Percentiles rank a stretch among this genome's conserved stretches.
These are phyloP conservation scores for Drosophila ananassae DNA, from an alignment of 1,140 invertebrate genomes.

Conservation along the genomic window DNA sequence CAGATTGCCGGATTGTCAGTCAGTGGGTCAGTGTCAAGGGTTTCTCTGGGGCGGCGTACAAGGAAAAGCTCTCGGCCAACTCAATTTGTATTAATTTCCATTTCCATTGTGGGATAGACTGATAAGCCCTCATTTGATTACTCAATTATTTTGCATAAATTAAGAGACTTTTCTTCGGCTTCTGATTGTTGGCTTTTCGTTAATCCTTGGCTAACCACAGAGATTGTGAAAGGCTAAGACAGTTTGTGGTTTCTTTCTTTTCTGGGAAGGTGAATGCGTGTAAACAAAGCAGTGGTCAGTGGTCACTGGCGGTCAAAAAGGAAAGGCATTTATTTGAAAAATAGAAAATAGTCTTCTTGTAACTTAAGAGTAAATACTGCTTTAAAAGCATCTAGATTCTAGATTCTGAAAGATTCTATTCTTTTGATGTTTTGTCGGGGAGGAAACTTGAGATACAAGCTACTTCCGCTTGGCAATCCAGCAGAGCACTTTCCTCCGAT, in stretches of 20 bases:
- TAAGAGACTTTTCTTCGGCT: conserved; percentile 25
- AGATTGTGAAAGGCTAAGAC: conserved; percentile 10
- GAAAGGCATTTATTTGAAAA: neutral
- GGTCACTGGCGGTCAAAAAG: too few relatives aligned
- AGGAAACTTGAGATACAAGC: neutral
- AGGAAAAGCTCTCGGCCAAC: conserved; percentile 34
- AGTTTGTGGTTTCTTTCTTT: conserved; percentile 20
- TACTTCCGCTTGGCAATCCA: conserved; percentile 45
- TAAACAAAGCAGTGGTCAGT: neutral
- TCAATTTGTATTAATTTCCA: conserved; percentile 43
- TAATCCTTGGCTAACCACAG: conserved; percentile 23
- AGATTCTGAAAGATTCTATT: neutral
- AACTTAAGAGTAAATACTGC: neutral
- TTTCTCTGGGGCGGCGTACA: conserved; percentile 16
- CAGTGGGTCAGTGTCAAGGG: conserved; percentile 44
- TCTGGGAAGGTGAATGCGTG: neutral
- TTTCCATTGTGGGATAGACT: neutral
- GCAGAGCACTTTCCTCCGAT: conserved; percentile 20
- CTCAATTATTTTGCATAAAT: conserved; percentile 50
- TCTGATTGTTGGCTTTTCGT: conserved; percentile 8
- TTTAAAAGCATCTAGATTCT: neutral
- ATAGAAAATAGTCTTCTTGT: neutral
- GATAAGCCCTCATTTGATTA: conserved; percentile 30
- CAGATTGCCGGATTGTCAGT: conserved; percentile 26
- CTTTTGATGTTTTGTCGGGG: neutral